Evolutionary conservation across 2,888 invertebrate species (phyloP).

Genomic region (Malthinus flaveolus): DNA sequence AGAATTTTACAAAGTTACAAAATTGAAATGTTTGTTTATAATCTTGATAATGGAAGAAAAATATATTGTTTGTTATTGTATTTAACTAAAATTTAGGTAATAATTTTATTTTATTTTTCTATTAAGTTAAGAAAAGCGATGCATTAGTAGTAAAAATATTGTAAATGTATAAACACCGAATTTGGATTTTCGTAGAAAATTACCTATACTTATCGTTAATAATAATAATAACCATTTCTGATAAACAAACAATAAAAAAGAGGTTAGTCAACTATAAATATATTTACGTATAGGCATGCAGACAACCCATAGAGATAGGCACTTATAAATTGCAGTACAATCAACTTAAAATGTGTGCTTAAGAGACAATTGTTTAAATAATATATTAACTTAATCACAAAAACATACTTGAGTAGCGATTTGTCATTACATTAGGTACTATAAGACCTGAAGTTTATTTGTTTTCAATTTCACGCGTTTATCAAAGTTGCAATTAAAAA

Average conservation of each 20-base stretch:
- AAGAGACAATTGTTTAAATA: background rate
- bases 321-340: slow-evolving; percentile 7
- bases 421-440: background rate
- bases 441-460: slow-evolving; percentile 2
- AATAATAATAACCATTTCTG: too few relatives aligned
- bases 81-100: too few relatives aligned
- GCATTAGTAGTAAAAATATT: background rate
- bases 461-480: background rate
- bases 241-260: too few relatives aligned
- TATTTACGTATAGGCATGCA: background rate
- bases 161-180: background rate
- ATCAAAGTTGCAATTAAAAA: background rate
- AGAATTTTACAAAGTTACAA: too few relatives aligned
- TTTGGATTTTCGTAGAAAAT: too few relatives aligned
- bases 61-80: too few relatives aligned
- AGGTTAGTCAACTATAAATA: slow-evolving; percentile 3
- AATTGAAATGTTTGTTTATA: too few relatives aligned
- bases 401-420: slow-evolving; percentile 1
- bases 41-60: too few relatives aligned
- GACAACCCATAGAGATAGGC: background rate
- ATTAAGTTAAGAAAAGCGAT: background rate
- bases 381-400: background rate
- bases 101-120: too few relatives aligned
- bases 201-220: too few relatives aligned
- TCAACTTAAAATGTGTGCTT: background rate